Base-by-base conservation (phyloP, 2,113 vertebrate species). In the Pongo pygmaeus region DNA sequence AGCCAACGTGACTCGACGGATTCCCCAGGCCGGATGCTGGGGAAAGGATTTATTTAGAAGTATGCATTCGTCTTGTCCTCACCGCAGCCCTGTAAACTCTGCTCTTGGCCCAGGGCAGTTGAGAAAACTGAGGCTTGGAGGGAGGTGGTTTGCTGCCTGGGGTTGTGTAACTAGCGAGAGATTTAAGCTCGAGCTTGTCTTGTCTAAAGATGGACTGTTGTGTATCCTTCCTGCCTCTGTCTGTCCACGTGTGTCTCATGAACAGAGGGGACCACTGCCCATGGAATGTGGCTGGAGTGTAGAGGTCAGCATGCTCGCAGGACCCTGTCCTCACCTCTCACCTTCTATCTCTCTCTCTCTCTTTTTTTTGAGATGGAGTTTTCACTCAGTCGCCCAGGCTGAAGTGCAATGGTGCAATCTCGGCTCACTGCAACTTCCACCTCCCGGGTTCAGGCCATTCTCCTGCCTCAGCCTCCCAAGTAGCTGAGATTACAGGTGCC, bases 21-120 rank as follows among this genome's bases (percentile, higher is more conserved):
- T 46, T 18, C 1, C 40, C 1, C 0, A 11, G 43, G 12, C 80
- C 3, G 0, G 50, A 35, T 1, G 3, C 20, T 0, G 6, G 3
- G 48, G 32, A 38, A 32, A n/a, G 48, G 22, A 18, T 38, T 11
- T 27, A 27, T 23, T 8, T 12, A 48, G 46, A 30, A 13, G 18
- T 4, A 13, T 38, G 23, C 18, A 0, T 14, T 46, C 27, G 1
- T 20, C 35, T 12, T 5, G 0, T 23, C 50, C 32, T 79, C 61
- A 8, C 74, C 27, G 0, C 16, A 10, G 7, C 13, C 6, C 38
- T 12, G 0, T 69, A 10, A 55, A 40, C 20, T 22, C 55, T 16
- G 81, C 81, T 25, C 20, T 46, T 48, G 16, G 38, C 20, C 85
- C 18, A 8, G 11, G 4, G 46, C 25, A 40, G 81, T 23, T 20